These are phyloP conservation scores for Apostichopus parvimensis DNA, from an alignment of 35 echinoderm and acorn worm species.

Conservation along the genomic window DNA sequence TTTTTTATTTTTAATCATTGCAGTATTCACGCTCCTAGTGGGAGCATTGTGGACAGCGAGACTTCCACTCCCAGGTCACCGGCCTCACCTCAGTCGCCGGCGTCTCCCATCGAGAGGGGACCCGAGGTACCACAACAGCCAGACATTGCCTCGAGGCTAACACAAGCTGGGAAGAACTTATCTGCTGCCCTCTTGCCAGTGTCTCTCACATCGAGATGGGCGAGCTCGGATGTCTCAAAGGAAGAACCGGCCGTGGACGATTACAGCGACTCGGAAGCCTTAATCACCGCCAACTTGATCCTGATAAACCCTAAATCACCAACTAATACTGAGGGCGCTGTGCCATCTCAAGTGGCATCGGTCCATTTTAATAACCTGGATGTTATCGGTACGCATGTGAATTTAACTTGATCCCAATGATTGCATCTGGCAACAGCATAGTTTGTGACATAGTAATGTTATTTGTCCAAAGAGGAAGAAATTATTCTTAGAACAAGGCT, in stretches of 20 bases:
- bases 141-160: conserved; percentile 65
- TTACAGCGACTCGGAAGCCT: conserved; percentile 69
- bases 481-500: too few relatives aligned
- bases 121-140: conserved; percentile 60
- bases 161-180: conserved; percentile 34
- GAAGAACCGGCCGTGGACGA: not conserved
- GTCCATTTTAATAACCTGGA: conserved; percentile 91
- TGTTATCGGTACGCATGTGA: conserved; percentile 68
- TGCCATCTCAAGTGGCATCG: conserved; percentile 57
- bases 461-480: not conserved
- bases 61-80: conserved; percentile 70
- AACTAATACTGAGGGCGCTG: conserved; percentile 38
- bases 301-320: conserved; percentile 71
- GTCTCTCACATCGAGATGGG: not conserved
- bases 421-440: not conserved
- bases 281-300: conserved; percentile 72
- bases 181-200: not conserved
- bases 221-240: not conserved
- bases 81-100: conserved; percentile 49
- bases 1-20: conserved; percentile 7
- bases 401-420: not conserved
- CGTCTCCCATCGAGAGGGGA: conserved; percentile 65
- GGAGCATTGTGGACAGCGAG: conserved; percentile 91
- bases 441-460: not conserved
- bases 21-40: conserved; percentile 88